Evolutionary conservation across 92 coral and sea anemone species (phyloP), one percentile per base, ranked within the genome.

Genomic region (Zoanthus gigantus): DNA sequence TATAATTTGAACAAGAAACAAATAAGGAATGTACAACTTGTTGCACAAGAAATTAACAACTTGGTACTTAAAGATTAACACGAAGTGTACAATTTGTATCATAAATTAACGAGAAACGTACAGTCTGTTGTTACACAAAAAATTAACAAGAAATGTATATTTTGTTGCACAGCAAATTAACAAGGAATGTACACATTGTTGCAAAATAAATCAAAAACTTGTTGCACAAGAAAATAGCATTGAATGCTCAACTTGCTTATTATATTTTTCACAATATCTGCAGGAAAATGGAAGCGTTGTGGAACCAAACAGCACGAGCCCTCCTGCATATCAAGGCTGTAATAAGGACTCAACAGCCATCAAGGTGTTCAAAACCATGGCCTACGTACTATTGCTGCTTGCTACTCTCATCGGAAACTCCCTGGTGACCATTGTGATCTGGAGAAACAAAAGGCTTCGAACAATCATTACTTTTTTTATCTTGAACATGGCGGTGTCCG

Each of bases 401-500:
- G 72, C 72, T 14, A 60, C 73, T 1, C 74, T 79, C 3, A 46
- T 63, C 44, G 84, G 84, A 0, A 79, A 79, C 42, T n/a, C 84
- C 17, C 28, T 79, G 74, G 84, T 79, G 7, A 44, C 68, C 18
- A n/a, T 58, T 7, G 73, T 63, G 5, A 63, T 79, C 73, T 63
- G 53, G 72, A 79, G 84, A 44, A 79, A 79, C 84, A 67, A 67
- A 50, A 79, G 61, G 84, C 56, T 79, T 7, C 72, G 84, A 17
- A 79, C 84, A 61, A 63, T 79, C 52, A 34, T 63, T 17, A 63
- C 32, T n/a, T 79, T 58, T 47, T 63, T 79, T 5, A 79, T 79
- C 12, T 29, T 79, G n/a, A 79, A 79, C 73, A 79, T 79, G 84
- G 84, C 84, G 31, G 42, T 79, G 42, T 61, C 84, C 15, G 84